Base-by-base conservation (phyloP, 2,797 vertebrate species). In the Brachymystax lenok region DNA sequence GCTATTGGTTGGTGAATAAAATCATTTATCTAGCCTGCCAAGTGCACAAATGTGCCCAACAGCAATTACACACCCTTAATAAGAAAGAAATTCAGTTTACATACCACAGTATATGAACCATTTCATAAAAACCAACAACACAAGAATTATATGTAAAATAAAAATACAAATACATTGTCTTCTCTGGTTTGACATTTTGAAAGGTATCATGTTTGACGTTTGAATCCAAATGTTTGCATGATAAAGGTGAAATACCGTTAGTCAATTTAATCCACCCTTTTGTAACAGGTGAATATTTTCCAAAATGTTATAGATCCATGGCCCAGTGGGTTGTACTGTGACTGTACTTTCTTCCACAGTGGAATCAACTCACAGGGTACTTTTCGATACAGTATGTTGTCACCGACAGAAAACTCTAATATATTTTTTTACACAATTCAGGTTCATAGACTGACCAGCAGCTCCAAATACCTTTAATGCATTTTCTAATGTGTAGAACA, bases 371-470 rank as follows among this genome's bases (percentile, higher is more conserved):
- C 68, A 85, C 33, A 75, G 83, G 80, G 79, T 73, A 78, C 67
- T 82, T 81, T 46, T 72, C 77, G 78, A 85, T 79, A 77, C 79
- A 80, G 69, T 79, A 59, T 86, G 74, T 82, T 77, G 77, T 78
- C 50, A 84, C 71, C 85, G 40, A 46, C 77, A 77, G 73, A 67
- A 82, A 69, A 69, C 77, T 84, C 78, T 79, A 87, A 79, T 78
- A 85, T 78, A 84, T 50, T 81, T 83, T 83, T 63, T n/a, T n/a
- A n/a, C n/a, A n/a, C n/a, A n/a, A n/a, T n/a, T n/a, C 84, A 89
- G 91, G 91, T 92, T 92, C 76, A 86, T 77, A 92, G 93, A 95
- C 94, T 95, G 96, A 86, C 95, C 95, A 94, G 95, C 96, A 97
- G 94, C 88, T 94, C 89, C 75, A 94, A 92, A 92, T 90, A 94